These are phyloP conservation scores for Meteorus sp. DNA, from an alignment of 1,140 invertebrate species.

Conservation along the genomic window DNA sequence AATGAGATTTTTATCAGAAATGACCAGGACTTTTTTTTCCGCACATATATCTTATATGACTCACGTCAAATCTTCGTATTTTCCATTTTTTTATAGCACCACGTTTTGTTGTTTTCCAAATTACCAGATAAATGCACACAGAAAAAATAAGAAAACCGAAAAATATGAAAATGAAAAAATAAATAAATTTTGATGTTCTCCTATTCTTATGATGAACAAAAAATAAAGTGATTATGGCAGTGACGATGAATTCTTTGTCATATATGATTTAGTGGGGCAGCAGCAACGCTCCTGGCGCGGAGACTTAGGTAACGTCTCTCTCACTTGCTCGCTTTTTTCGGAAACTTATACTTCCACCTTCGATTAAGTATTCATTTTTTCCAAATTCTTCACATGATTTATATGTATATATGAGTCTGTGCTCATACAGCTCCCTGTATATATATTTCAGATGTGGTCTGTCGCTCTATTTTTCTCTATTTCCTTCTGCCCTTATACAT, in stretches of 20 bases:
- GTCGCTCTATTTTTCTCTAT: constrained; percentile 8
- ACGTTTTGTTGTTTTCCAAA: too few relatives aligned
- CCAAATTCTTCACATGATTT: constrained; percentile 27
- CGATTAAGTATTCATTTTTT: constrained; percentile 31
- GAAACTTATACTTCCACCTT: constrained; percentile 40
- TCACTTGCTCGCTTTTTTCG: constrained; percentile 55
- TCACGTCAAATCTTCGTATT: too few relatives aligned
- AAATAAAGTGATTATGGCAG: constrained; percentile 39
- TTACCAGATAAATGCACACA: too few relatives aligned
- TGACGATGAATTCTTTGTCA: constrained; percentile 55
- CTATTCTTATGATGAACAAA: constrained; percentile 15
- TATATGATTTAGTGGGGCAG: constrained; percentile 61
- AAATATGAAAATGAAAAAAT: background rate
- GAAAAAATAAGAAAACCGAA: too few relatives aligned
- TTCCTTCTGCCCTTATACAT: constrained; percentile 23
- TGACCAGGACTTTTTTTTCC: too few relatives aligned
- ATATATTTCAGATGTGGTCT: constrained; percentile 4
- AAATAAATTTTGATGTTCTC: background rate
- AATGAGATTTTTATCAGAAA: too few relatives aligned
- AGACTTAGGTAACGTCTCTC: constrained; percentile 60
- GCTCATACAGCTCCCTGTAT: background rate
- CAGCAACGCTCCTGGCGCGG: constrained; percentile 61
- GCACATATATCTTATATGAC: too few relatives aligned
- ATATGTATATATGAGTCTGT: constrained; percentile 13
- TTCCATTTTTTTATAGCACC: too few relatives aligned